These are phyloP conservation scores for Entosphenus tridentatus DNA, from an alignment of 2,113 vertebrate species.

Conservation along the genomic window DNA sequence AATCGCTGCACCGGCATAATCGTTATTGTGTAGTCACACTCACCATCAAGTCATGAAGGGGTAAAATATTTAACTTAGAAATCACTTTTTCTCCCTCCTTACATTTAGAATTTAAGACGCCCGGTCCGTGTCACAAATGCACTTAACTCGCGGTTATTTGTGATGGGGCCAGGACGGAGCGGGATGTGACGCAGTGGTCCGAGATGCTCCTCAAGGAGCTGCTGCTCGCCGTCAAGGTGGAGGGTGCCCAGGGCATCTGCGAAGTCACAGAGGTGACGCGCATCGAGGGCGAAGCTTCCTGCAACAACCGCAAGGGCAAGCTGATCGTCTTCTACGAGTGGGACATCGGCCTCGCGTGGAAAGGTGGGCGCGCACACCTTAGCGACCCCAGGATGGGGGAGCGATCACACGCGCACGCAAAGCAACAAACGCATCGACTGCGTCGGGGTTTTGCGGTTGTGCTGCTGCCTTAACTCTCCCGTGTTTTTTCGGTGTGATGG, in stretches of 20 bases:
- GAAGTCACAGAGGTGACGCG: constrained; percentile 75
- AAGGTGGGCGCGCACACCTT: constrained; percentile 22
- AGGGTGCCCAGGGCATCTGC: constrained; percentile 46
- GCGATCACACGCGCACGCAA: too few relatives aligned
- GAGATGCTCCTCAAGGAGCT: constrained; percentile 60
- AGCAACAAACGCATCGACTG: too few relatives aligned
- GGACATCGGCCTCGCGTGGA: constrained; percentile 61
- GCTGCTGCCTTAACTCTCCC: too few relatives aligned
- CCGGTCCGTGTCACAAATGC: too few relatives aligned
- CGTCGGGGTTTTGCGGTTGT: too few relatives aligned
- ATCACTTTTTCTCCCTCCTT: neutral
- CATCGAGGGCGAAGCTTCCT: constrained; percentile 74
- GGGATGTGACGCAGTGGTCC: constrained; percentile 83
- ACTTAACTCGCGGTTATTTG: too few relatives aligned
- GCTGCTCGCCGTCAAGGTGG: constrained; percentile 41
- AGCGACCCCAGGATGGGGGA: too few relatives aligned
- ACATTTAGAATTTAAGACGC: neutral
- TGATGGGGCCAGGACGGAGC: constrained; percentile 46
- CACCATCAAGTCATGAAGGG: too few relatives aligned
- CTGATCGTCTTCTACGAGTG: constrained; percentile 96
- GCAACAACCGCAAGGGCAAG: constrained; percentile 94
- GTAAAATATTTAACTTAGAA: too few relatives aligned
- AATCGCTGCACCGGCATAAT: too few relatives aligned
- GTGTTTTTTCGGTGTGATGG: too few relatives aligned
- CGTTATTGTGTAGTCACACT: too few relatives aligned